A percentile compares a stretch with the other conserved stretches of the same genome.
phyloP scores from a whole-genome alignment of 2,113 vertebrate genomes.

The Fregetta grallaria region DNA sequence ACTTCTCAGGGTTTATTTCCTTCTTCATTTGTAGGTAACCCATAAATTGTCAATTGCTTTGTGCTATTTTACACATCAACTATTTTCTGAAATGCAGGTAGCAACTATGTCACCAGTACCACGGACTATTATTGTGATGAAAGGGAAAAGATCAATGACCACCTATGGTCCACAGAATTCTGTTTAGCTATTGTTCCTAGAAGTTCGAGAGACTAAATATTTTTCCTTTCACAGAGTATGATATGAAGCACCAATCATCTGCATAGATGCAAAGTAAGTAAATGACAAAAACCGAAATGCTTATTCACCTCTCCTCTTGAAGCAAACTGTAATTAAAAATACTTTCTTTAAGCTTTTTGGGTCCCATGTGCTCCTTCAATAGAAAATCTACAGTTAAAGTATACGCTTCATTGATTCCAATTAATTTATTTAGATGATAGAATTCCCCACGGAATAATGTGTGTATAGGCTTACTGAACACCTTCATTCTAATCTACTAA shows the following conservation, averaged over 20 bases:
- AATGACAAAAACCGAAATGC: background rate
- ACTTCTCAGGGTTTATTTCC: background rate
- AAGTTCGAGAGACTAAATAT: background rate
- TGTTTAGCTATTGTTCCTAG: background rate
- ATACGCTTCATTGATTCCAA: constrained; percentile 15
- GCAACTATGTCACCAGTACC: background rate
- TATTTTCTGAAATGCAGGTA: background rate
- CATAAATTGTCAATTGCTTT: background rate
- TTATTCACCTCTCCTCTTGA: background rate
- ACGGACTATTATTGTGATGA: background rate
- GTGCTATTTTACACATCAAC: background rate
- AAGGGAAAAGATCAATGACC: background rate
- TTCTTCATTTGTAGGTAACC: background rate
- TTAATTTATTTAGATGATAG: constrained; percentile 12
- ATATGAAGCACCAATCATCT: background rate
- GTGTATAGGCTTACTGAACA: background rate
- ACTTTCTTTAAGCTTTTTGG: background rate
- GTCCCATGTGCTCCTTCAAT: background rate
- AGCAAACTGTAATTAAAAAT: constrained; percentile 4
- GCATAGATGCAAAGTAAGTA: background rate
- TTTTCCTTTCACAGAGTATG: background rate
- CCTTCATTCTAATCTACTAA: background rate
- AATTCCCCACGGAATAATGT: background rate
- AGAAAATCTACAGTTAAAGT: background rate
- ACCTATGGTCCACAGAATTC: background rate